Evolutionary conservation across 2,888 invertebrate species (phyloP).

Genomic region (Merodon equestris): DNA sequence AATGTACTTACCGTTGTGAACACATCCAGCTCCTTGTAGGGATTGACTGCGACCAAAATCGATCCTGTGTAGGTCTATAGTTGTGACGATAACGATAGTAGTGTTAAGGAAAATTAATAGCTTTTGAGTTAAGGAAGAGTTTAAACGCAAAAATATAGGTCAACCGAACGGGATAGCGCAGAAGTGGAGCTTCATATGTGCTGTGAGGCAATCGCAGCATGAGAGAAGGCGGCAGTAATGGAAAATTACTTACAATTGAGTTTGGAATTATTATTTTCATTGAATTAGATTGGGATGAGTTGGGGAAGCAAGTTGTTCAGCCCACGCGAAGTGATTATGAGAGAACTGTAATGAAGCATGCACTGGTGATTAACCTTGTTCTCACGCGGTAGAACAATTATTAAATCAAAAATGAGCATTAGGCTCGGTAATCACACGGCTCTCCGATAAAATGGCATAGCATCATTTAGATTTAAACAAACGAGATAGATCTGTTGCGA

Average conservation of each 20-base stretch:
- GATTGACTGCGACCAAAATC: constrained; percentile 95
- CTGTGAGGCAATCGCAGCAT: not conserved
- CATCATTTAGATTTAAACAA: no score
- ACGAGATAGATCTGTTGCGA: no score
- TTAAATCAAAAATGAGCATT: no score
- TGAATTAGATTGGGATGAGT: no score
- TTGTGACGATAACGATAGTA: constrained; percentile 82
- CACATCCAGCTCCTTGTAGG: constrained; percentile 94
- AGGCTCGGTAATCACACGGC: no score
- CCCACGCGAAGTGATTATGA: not conserved
- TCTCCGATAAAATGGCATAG: no score
- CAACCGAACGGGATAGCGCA: constrained; percentile 7
- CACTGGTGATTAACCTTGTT: no score
- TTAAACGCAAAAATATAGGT: constrained; percentile 35
- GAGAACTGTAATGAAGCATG: no score
- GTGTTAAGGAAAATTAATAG: constrained; percentile 80
- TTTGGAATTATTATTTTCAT: no score
- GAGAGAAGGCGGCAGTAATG: not conserved
- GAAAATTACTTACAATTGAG: no score
- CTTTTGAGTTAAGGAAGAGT: not conserved
- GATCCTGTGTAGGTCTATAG: constrained; percentile 94
- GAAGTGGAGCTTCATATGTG: constrained; percentile 7
- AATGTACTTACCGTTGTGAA: constrained; percentile 88
- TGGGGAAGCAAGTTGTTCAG: not conserved
- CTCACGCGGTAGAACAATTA: no score